Evolutionary conservation across 2,888 invertebrate genomes (phyloP).

Genomic region (Argyresthia goedartella): DNA sequence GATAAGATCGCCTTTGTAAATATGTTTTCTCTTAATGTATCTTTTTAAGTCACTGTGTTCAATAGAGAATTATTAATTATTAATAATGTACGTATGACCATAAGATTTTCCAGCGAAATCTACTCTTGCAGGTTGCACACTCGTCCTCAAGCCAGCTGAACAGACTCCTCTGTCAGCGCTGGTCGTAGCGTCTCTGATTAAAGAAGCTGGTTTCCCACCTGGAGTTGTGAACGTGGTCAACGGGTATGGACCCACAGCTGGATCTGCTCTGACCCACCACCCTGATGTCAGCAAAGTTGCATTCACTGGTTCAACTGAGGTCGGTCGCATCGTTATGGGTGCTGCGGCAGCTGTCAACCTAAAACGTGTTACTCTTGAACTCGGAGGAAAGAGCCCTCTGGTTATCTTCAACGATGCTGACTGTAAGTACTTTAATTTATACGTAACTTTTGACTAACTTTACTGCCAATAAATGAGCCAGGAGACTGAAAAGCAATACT

Average conservation of each 20-base stretch:
- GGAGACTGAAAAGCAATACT: too few relatives aligned
- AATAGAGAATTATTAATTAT: too few relatives aligned
- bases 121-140: constrained; percentile 74
- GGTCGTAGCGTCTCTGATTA: constrained; percentile 85
- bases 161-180: constrained; percentile 93
- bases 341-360: constrained; percentile 84
- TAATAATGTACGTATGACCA: too few relatives aligned
- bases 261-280: constrained; percentile 80
- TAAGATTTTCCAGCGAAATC: too few relatives aligned
- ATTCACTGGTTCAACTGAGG: constrained; percentile 71
- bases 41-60: too few relatives aligned
- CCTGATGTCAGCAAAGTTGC: constrained; percentile 87
- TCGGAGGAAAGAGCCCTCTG: constrained; percentile 92
- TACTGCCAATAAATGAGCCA: too few relatives aligned
- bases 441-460: too few relatives aligned
- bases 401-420: constrained; percentile 86
- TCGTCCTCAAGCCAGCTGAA: constrained; percentile 93
- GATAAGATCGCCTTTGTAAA: too few relatives aligned
- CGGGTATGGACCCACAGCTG: constrained; percentile 84
- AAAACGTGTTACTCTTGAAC: constrained; percentile 85
- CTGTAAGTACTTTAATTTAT: constrained; percentile 72
- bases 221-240: constrained; percentile 92
- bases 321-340: constrained; percentile 67
- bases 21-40: too few relatives aligned
- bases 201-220: constrained; percentile 91